phyloP scores from a whole-genome alignment of 2,113 vertebrate genomes.

The Triplophysa dalaica region DNA sequence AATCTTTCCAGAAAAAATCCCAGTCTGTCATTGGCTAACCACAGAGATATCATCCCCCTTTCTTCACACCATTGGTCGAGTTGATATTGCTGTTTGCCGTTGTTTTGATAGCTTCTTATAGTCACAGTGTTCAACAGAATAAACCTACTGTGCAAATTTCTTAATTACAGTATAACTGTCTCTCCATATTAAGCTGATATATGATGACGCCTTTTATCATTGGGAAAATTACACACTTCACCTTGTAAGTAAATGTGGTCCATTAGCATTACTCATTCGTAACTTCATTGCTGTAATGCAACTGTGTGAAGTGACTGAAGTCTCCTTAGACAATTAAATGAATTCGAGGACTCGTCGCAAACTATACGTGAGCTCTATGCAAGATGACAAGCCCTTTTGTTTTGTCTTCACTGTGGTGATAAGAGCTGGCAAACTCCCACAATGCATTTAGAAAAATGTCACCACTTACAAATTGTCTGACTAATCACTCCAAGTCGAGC shows the following conservation, averaged over 20 bases:
- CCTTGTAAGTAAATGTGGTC: background rate
- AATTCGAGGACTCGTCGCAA: background rate
- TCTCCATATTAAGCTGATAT: background rate
- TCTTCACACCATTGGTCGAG: no score
- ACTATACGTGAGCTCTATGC: background rate
- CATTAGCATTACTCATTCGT: background rate
- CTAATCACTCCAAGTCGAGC: constrained; percentile 12
- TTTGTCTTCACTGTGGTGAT: constrained; percentile 2
- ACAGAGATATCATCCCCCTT: background rate
- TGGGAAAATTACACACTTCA: background rate
- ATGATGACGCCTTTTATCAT: background rate
- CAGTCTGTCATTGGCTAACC: no score
- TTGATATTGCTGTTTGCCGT: background rate
- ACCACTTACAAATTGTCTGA: background rate
- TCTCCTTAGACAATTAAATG: constrained; percentile 17
- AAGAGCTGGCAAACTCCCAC: background rate
- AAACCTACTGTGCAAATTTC: background rate
- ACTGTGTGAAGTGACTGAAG: background rate
- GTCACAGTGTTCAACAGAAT: no score
- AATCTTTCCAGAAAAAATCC: no score
- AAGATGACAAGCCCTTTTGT: background rate
- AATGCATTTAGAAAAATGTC: constrained; percentile 17
- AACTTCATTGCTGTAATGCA: background rate
- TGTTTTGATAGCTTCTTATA: no score
- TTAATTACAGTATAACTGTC: no score